Conservation (phyloP, 2,888 invertebrate genomes). For the Harpagoxenus sublaevis region DNA sequence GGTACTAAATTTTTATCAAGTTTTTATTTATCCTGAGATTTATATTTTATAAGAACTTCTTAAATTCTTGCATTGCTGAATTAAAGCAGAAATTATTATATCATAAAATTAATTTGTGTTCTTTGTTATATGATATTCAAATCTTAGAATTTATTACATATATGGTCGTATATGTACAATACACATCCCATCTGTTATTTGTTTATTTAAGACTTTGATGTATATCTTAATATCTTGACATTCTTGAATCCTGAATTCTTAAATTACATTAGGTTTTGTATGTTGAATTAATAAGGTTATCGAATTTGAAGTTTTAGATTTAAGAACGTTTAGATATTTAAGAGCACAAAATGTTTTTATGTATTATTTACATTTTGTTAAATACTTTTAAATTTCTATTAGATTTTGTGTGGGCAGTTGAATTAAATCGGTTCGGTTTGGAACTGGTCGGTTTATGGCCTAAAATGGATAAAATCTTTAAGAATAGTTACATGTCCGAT, state of each 20-base stretch:
- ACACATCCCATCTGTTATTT: too few species aligned
- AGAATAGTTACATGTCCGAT: neutral
- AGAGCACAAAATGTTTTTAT: neutral
- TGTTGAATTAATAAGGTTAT: neutral
- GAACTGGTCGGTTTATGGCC: conserved; percentile 56
- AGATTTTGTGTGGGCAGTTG: conserved; percentile 60
- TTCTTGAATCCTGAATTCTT: too few species aligned
- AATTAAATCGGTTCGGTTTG: conserved; percentile 46
- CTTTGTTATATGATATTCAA: too few species aligned
- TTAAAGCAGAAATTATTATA: neutral
- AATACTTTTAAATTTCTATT: neutral
- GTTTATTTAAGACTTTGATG: too few species aligned
- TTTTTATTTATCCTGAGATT: neutral
- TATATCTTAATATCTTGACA: too few species aligned
- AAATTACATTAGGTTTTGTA: neutral
- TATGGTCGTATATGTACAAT: too few species aligned
- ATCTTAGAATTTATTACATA: too few species aligned
- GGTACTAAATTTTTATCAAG: conserved; percentile 3
- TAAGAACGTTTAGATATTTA: neutral
- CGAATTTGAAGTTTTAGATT: neutral
- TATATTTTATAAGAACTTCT: neutral
- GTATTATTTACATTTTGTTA: neutral
- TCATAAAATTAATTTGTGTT: neutral
- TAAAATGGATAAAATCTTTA: neutral
- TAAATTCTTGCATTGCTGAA: neutral